These are phyloP conservation scores for Cromileptes altivelis DNA, from an alignment of 2,113 vertebrate genomes.

Conservation along the genomic window DNA sequence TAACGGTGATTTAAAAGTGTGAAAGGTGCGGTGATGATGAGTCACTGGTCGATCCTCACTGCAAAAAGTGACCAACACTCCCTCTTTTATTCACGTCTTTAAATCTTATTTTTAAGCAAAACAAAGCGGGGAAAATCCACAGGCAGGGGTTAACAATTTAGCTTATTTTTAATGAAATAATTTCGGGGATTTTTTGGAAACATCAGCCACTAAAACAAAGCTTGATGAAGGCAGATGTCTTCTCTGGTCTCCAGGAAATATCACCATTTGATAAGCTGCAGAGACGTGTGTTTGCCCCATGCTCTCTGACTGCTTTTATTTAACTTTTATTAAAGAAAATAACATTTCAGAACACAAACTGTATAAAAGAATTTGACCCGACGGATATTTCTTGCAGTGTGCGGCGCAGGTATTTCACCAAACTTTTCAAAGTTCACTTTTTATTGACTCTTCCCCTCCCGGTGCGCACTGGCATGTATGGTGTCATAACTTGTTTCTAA, in stretches of 20 bases:
- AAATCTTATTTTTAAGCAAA: not conserved
- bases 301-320: not conserved
- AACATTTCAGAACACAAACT: not conserved
- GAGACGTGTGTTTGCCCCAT: not conserved
- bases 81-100: not conserved
- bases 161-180: not conserved
- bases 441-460: not conserved
- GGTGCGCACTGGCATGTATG: not conserved
- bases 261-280: not conserved
- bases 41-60: slow-evolving; percentile 34
- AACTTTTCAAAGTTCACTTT: not conserved
- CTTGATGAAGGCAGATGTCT: not conserved
- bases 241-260: not conserved
- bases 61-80: slow-evolving; percentile 13
- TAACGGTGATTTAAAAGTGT: slow-evolving; percentile 34
- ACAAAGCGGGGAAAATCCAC: not conserved
- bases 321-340: not conserved
- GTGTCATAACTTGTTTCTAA: not conserved
- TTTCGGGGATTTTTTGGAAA: not conserved
- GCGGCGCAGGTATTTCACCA: slow-evolving; percentile 11
- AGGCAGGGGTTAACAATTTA: accelerated
- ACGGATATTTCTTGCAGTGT: slow-evolving; percentile 58
- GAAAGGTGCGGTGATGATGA: slow-evolving; percentile 47
- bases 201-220: not conserved
- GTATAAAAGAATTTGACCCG: not conserved